Evolutionary conservation across 2,113 vertebrate genomes (phyloP).

Genomic region (Myiopsitta monachus): DNA sequence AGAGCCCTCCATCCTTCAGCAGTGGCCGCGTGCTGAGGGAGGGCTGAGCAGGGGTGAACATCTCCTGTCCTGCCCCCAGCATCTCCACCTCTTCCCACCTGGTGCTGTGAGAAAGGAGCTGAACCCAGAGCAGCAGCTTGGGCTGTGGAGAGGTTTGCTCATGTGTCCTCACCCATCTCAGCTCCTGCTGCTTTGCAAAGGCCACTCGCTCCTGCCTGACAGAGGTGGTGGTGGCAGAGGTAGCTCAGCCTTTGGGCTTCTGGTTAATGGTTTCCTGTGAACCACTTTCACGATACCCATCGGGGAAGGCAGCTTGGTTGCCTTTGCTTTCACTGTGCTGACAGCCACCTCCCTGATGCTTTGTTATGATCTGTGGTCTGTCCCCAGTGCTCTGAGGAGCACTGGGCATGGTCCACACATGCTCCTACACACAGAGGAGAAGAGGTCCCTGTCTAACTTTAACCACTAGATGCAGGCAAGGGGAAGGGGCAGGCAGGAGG

Average conservation of each 20-base stretch:
- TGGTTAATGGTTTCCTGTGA: constrained; percentile 28
- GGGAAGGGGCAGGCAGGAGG: background rate
- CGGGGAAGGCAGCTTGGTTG: background rate
- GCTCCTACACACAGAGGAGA: background rate
- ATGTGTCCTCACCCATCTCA: fast-evolving
- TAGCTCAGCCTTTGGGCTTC: background rate
- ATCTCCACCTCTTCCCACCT: background rate
- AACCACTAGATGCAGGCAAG: background rate
- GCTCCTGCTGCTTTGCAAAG: background rate
- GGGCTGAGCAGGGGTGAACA: background rate
- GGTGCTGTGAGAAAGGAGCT: background rate
- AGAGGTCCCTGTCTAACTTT: background rate
- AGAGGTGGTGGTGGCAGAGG: background rate
- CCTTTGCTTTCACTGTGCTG: background rate
- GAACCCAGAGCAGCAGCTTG: background rate
- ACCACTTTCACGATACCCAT: background rate
- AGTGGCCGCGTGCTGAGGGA: background rate
- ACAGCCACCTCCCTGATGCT: background rate
- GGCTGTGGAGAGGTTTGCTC: background rate
- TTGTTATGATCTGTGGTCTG: background rate
- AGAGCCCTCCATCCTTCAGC: background rate
- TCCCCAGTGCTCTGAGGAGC: background rate
- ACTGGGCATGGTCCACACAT: background rate
- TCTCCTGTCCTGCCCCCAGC: background rate
- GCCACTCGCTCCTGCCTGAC: background rate